phyloP scores from a whole-genome alignment of 1,140 invertebrate species.

The Galendromus occidentalis region DNA sequence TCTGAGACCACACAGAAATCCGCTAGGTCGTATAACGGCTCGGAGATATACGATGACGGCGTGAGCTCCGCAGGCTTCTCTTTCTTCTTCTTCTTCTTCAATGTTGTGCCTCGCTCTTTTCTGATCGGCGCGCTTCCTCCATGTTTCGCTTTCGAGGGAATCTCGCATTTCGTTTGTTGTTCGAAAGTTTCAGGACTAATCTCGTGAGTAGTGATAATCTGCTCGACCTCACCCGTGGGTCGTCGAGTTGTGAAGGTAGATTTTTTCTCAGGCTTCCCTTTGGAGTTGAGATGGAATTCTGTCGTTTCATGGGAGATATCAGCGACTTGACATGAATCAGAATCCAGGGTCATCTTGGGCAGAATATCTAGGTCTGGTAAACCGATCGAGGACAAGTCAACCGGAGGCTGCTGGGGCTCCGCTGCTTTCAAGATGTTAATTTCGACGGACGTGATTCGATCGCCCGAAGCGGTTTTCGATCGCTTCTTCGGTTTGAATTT shows the following conservation, averaged over 20 bases:
- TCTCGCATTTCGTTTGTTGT: background rate
- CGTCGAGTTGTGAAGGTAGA: background rate
- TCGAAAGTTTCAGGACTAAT: background rate
- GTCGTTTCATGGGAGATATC: background rate
- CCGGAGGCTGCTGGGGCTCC: background rate
- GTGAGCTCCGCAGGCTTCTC: no score
- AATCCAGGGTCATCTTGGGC: background rate
- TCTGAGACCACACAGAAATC: background rate
- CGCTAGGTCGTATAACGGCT: no score
- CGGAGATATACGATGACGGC: no score
- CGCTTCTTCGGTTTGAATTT: no score
- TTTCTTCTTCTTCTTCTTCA: no score
- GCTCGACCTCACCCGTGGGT: background rate
- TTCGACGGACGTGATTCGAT: no score
- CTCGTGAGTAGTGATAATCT: background rate
- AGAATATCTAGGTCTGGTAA: background rate
- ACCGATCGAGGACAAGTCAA: background rate
- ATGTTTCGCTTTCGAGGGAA: background rate
- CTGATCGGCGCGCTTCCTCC: no score
- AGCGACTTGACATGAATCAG: background rate
- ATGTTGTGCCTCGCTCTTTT: no score
- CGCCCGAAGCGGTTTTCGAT: no score
- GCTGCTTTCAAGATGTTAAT: background rate
- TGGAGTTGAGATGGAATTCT: background rate
- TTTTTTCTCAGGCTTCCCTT: background rate